A percentile compares a stretch with the other conserved stretches of the same genome.
Evolutionary conservation across 1,140 invertebrate genomes (phyloP).

Genomic region (Latrodectus geometricus): DNA sequence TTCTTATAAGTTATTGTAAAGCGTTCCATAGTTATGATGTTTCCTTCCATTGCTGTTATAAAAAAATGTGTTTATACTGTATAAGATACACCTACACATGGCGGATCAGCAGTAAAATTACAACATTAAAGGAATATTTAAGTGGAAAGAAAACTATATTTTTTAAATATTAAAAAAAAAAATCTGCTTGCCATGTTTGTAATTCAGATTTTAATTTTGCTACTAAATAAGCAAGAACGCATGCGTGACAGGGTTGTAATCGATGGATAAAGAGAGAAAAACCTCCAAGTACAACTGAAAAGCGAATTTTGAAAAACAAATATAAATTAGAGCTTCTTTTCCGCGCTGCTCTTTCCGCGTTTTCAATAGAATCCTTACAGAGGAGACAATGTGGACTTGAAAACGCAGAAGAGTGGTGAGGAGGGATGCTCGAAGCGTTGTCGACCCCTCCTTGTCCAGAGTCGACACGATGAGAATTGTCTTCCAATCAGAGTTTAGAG

Average conservation of each 20-base stretch:
- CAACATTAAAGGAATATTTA: too few relatives aligned
- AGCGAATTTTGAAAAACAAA: constrained; percentile 39
- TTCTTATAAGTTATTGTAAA: too few relatives aligned
- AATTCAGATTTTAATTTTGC: constrained; percentile 50
- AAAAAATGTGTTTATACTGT: too few relatives aligned
- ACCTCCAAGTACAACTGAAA: constrained; percentile 56
- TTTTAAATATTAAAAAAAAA: too few relatives aligned
- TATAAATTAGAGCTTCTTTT: not conserved
- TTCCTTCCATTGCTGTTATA: too few relatives aligned
- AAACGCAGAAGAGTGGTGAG: not conserved
- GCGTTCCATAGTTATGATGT: too few relatives aligned
- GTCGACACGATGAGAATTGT: constrained; percentile 49
- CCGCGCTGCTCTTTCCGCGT: constrained; percentile 3
- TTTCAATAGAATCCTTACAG: not conserved
- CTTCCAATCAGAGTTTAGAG: constrained; percentile 61
- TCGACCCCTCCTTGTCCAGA: constrained; percentile 37
- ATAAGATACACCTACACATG: too few relatives aligned
- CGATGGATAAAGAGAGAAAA: constrained; percentile 16
- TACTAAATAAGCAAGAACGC: constrained; percentile 11
- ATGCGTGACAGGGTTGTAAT: not conserved
- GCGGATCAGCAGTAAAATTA: too few relatives aligned
- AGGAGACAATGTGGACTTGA: not conserved
- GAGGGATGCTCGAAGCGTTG: not conserved
- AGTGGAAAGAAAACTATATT: too few relatives aligned
- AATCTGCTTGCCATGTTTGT: not conserved